Percentiles rank a stretch among this genome's conserved stretches.
Conservation (phyloP, 2,113 vertebrate species). For the Anthoscopus minutus region DNA sequence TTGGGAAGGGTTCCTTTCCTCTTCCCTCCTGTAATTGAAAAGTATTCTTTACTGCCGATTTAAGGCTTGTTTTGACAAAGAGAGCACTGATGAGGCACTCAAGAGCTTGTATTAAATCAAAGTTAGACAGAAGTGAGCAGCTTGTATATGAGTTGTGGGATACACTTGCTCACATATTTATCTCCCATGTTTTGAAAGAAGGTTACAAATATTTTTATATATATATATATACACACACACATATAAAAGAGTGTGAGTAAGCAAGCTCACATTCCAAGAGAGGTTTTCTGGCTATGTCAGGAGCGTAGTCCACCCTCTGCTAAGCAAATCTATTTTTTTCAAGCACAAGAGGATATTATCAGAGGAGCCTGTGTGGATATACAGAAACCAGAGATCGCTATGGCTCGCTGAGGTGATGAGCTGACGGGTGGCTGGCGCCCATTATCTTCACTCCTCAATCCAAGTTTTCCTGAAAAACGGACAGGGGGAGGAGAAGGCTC, state of each 20-base stretch:
- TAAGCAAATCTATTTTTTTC: slow-evolving; percentile 48
- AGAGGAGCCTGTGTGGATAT: slow-evolving; percentile 59
- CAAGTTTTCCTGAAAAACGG: slow-evolving; percentile 66
- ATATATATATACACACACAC: slow-evolving; percentile 34
- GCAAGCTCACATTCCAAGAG: slow-evolving; percentile 35
- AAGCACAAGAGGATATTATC: slow-evolving; percentile 62
- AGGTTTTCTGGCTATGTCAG: slow-evolving; percentile 49
- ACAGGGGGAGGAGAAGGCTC: slow-evolving; percentile 35
- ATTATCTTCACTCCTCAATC: slow-evolving; percentile 66
- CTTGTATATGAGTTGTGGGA: not conserved
- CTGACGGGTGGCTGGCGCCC: slow-evolving; percentile 71
- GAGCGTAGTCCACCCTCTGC: slow-evolving; percentile 19
- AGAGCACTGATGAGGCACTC: slow-evolving; percentile 35
- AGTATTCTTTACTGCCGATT: slow-evolving; percentile 28
- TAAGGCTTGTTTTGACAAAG: slow-evolving; percentile 40
- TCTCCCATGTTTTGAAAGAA: slow-evolving; percentile 24
- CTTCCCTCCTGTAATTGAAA: slow-evolving; percentile 23
- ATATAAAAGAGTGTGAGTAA: not conserved
- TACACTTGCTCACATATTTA: slow-evolving; percentile 25
- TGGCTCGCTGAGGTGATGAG: slow-evolving; percentile 69
- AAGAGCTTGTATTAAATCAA: slow-evolving; percentile 31
- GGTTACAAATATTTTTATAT: slow-evolving; percentile 53
- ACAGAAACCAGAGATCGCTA: slow-evolving; percentile 68
- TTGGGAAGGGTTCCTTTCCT: slow-evolving; percentile 33
- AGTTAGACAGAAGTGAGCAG: slow-evolving; percentile 18